phyloP scores from a whole-genome alignment of 2,113 vertebrate species.

The Alectura lathami region DNA sequence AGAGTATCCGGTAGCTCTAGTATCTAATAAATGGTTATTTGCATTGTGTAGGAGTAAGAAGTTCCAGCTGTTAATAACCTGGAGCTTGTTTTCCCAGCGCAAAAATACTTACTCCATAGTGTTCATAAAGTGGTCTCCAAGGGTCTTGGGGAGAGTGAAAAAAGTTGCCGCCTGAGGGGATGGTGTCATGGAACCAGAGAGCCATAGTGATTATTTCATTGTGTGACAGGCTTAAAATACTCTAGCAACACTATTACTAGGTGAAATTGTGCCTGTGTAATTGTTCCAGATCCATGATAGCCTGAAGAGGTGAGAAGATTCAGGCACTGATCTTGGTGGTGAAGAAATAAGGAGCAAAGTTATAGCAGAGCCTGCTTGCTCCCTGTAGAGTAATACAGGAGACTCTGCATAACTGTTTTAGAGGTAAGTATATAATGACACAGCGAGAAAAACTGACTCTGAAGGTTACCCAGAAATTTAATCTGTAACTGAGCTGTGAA shows the following conservation, averaged over 20 bases:
- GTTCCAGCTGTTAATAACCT: not conserved
- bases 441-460: not conserved
- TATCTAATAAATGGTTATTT: constrained; percentile 4
- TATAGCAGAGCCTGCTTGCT: not conserved
- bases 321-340: not conserved
- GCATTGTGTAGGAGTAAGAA: not conserved
- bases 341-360: not conserved
- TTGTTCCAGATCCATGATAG: not conserved
- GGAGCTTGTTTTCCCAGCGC: not conserved
- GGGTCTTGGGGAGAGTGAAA: not conserved
- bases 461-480: not conserved
- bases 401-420: not conserved
- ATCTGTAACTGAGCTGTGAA: not conserved
- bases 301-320: not conserved
- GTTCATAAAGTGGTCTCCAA: not conserved
- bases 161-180: not conserved
- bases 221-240: not conserved
- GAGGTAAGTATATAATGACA: not conserved
- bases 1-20: not conserved
- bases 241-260: not conserved
- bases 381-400: not conserved
- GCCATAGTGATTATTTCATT: not conserved
- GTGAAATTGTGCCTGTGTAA: not conserved
- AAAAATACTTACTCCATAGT: not conserved
- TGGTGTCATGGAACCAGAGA: not conserved